Evolutionary conservation across 2,888 invertebrate genomes (phyloP).

Genomic region (Alentia gelatinosa): DNA sequence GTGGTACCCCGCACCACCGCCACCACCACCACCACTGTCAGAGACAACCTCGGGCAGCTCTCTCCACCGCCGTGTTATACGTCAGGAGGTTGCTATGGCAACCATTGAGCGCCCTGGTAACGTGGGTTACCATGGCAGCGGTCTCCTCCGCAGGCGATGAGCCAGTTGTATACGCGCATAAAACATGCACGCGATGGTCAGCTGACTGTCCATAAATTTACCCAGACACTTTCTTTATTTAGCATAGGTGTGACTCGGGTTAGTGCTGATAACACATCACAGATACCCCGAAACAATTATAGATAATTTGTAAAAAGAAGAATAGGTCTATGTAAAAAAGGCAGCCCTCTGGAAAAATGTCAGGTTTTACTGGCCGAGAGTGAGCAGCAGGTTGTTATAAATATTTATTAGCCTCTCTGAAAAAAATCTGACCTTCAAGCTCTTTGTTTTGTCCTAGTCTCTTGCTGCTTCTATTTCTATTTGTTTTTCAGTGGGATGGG

Average conservation of each 20-base stretch:
- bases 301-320: not conserved
- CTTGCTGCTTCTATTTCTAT: not conserved
- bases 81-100: not conserved
- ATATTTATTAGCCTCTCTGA: not conserved
- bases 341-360: not conserved
- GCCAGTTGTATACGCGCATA: not conserved
- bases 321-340: too few relatives aligned
- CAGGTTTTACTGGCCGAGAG: not conserved
- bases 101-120: slow-evolving; percentile 2
- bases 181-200: not conserved
- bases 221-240: not conserved
- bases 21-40: not conserved
- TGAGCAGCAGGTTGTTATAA: not conserved
- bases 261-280: too few relatives aligned
- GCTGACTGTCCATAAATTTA: not conserved
- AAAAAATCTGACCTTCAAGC: not conserved
- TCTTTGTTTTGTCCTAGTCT: not conserved
- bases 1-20: not conserved
- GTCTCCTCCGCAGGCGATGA: not conserved
- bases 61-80: not conserved
- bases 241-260: too few relatives aligned
- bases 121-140: not conserved
- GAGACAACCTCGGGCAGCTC: not conserved
- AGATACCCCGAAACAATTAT: not conserved
- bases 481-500: not conserved